Percentiles rank a stretch among this genome's conserved stretches.
phyloP scores from a whole-genome alignment of 2,113 vertebrate species.

The Nerophis lumbriciformis region DNA sequence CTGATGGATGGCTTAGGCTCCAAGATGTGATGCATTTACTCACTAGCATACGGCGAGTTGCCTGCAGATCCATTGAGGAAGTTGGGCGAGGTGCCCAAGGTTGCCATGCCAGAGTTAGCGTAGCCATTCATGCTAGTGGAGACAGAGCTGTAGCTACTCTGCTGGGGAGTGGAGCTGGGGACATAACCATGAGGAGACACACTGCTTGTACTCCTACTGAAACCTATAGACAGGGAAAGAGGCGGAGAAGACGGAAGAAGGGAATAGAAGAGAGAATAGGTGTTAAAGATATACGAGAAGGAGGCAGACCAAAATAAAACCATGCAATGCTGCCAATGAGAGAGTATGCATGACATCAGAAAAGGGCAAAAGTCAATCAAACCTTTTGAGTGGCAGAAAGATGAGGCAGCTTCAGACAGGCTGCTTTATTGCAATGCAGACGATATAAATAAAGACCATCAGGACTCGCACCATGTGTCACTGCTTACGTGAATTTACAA shows the following conservation, averaged over 20 bases:
- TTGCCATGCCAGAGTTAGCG: slow-evolving; percentile 92
- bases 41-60: slow-evolving; percentile 98
- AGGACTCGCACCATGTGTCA: too few relatives aligned
- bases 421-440: background rate
- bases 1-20: background rate
- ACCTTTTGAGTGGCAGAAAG: background rate
- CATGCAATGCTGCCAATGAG: slow-evolving; percentile 45
- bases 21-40: slow-evolving; percentile 67
- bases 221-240: slow-evolving; percentile 73
- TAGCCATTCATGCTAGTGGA: slow-evolving; percentile 97
- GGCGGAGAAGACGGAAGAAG: slow-evolving; percentile 41
- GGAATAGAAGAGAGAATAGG: slow-evolving; percentile 43
- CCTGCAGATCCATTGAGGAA: slow-evolving; percentile 96
- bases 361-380: background rate
- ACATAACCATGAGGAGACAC: slow-evolving; percentile 94
- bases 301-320: slow-evolving; percentile 24
- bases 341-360: slow-evolving; percentile 2
- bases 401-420: background rate
- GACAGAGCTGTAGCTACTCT: slow-evolving; percentile 92
- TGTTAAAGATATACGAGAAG: slow-evolving; percentile 4
- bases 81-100: slow-evolving; percentile 90
- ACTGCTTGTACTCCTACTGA: slow-evolving; percentile 92
- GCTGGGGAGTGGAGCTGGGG: slow-evolving; percentile 94
- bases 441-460: too few relatives aligned
- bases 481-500: background rate